Conservation (phyloP, 1,140 invertebrate species). For the Zaprionus africanus region DNA sequence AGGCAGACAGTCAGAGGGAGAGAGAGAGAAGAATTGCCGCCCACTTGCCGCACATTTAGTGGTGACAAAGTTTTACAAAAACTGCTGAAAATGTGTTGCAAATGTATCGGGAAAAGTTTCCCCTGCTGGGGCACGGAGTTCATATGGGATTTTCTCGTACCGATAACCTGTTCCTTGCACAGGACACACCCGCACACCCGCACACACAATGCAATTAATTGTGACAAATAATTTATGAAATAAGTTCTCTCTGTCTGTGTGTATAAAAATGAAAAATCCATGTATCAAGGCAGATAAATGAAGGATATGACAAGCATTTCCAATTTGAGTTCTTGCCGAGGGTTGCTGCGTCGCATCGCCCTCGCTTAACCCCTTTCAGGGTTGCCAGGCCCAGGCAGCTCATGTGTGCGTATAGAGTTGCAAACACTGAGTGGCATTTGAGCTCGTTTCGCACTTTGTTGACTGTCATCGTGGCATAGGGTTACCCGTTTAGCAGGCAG, state of each 20-base stretch:
- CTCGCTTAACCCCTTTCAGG: conserved; percentile 69
- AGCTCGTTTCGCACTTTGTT: conserved; percentile 70
- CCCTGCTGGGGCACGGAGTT: conserved; percentile 17
- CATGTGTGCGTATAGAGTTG: neutral
- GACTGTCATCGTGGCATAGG: conserved; percentile 40
- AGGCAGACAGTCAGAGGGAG: too few relatives aligned
- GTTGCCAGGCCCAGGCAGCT: conserved; percentile 9
- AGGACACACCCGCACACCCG: conserved; percentile 43
- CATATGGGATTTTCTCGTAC: conserved; percentile 21
- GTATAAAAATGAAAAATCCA: conserved; percentile 77
- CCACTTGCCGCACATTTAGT: conserved; percentile 57
- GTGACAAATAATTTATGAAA: conserved; percentile 84
- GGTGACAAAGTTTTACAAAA: conserved; percentile 74
- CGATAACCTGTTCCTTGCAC: conserved; percentile 30
- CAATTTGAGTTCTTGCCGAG: conserved; percentile 68
- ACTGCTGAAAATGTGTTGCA: conserved; percentile 55
- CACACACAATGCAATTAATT: conserved; percentile 84
- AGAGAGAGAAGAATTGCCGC: conserved; percentile 31
- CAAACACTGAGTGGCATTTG: conserved; percentile 60
- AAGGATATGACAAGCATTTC: conserved; percentile 84
- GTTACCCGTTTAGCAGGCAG: conserved; percentile 32
- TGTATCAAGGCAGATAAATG: conserved; percentile 76
- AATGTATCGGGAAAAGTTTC: conserved; percentile 49
- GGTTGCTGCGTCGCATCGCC: conserved; percentile 52
- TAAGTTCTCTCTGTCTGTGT: conserved; percentile 29